Conservation (phyloP, 2,113 vertebrate species). For the Pangasianodon gigas region DNA sequence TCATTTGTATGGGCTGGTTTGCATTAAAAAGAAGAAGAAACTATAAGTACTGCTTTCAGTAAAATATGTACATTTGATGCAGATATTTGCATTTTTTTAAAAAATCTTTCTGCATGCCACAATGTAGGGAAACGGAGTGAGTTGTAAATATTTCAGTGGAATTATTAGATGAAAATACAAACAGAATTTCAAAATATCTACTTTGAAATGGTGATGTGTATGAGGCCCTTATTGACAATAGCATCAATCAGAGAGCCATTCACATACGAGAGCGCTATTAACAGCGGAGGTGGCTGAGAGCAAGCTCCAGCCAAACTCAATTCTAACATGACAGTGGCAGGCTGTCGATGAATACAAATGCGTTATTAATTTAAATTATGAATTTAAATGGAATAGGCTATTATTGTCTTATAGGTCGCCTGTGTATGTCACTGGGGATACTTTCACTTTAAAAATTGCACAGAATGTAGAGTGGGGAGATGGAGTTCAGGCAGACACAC, state of each 20-base stretch:
- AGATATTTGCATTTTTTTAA: neutral
- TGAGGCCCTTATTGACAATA: slow-evolving; percentile 37
- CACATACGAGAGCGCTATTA: slow-evolving; percentile 45
- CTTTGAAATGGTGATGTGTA: slow-evolving; percentile 22
- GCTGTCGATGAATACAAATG: slow-evolving; percentile 56
- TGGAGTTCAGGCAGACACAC: slow-evolving; percentile 44
- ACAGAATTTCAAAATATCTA: slow-evolving; percentile 16
- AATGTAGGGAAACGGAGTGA: neutral
- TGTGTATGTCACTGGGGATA: slow-evolving; percentile 51
- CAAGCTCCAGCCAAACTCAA: slow-evolving; percentile 42
- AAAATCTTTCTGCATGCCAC: neutral
- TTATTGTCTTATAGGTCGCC: slow-evolving; percentile 57
- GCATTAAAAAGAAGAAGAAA: neutral
- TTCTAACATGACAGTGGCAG: slow-evolving; percentile 41
- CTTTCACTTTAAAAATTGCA: slow-evolving; percentile 49
- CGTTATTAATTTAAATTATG: slow-evolving; percentile 58
- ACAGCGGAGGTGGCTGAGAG: slow-evolving; percentile 45
- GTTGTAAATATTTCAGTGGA: slow-evolving; percentile 26
- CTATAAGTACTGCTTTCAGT: neutral
- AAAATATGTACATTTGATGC: neutral
- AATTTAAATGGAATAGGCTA: slow-evolving; percentile 59
- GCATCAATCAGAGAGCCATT: slow-evolving; percentile 44
- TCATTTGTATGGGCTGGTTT: neutral
- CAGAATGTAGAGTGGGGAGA: slow-evolving; percentile 44
- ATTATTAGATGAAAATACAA: slow-evolving; percentile 21